phyloP scores from a whole-genome alignment of 2,113 vertebrate species.

The Meles meles region DNA sequence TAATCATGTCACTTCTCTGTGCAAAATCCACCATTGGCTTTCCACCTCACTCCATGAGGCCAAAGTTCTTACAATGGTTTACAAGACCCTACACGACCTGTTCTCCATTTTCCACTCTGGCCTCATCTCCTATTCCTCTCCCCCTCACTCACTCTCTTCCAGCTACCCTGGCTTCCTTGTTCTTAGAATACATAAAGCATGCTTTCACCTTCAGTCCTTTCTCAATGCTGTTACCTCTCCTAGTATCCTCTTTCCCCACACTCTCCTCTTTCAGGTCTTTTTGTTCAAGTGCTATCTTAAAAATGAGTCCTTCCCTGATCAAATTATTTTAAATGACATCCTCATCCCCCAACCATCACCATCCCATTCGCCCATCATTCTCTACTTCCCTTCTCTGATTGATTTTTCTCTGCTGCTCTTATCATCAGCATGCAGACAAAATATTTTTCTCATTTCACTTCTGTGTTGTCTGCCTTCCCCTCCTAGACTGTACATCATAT shows the following conservation, averaged over 20 bases:
- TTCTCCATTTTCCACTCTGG: not conserved
- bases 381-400: not conserved
- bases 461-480: not conserved
- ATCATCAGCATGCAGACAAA: not conserved
- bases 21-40: not conserved
- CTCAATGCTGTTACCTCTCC: not conserved
- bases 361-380: not conserved
- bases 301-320: not conserved
- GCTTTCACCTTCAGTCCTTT: not conserved
- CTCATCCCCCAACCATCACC: not conserved
- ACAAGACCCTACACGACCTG: not conserved
- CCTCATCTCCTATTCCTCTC: not conserved
- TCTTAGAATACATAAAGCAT: not conserved
- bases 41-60: not conserved
- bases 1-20: not conserved
- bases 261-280: not conserved
- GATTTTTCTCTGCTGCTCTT: not conserved
- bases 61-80: not conserved
- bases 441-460: not conserved
- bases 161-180: not conserved
- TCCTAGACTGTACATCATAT: not conserved
- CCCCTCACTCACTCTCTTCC: not conserved
- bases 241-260: not conserved
- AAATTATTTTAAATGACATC: not conserved
- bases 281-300: not conserved